A percentile compares a stretch with the other conserved stretches of the same genome.
Conservation (phyloP, 1,140 invertebrate genomes). For the Micrasema longulum region DNA sequence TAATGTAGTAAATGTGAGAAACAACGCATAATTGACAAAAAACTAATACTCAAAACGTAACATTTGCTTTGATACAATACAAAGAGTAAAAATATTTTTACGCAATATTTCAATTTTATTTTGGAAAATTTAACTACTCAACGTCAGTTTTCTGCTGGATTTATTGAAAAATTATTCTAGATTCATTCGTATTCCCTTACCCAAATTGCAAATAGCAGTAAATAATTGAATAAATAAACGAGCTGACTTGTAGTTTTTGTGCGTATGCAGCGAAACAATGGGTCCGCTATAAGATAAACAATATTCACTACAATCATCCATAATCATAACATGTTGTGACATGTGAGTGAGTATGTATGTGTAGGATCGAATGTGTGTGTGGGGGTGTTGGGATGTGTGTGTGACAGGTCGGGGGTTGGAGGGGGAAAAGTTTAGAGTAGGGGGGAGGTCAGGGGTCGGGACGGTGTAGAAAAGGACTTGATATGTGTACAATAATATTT, state of each 20-base stretch:
- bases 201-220: constrained; percentile 5
- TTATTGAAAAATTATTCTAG: too few relatives aligned
- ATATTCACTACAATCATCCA: constrained; percentile 16
- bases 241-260: constrained; percentile 17
- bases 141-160: too few relatives aligned
- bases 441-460: constrained; percentile 51
- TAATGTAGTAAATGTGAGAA: too few relatives aligned
- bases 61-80: too few relatives aligned
- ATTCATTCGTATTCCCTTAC: not conserved
- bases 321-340: constrained; percentile 4
- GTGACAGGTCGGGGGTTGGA: constrained; percentile 39
- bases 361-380: constrained; percentile 12
- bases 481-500: not conserved
- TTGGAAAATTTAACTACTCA: too few relatives aligned
- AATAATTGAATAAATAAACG: not conserved
- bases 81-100: too few relatives aligned
- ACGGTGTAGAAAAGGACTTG: constrained; percentile 23
- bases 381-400: constrained; percentile 42
- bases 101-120: too few relatives aligned
- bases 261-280: constrained; percentile 15
- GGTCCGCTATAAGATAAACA: constrained; percentile 2
- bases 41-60: too few relatives aligned
- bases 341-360: constrained; percentile 2
- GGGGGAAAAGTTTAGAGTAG: constrained; percentile 54
- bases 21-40: too few relatives aligned